Evolutionary conservation across 2,113 vertebrate species (phyloP).

Genomic region (Eublepharis macularius): DNA sequence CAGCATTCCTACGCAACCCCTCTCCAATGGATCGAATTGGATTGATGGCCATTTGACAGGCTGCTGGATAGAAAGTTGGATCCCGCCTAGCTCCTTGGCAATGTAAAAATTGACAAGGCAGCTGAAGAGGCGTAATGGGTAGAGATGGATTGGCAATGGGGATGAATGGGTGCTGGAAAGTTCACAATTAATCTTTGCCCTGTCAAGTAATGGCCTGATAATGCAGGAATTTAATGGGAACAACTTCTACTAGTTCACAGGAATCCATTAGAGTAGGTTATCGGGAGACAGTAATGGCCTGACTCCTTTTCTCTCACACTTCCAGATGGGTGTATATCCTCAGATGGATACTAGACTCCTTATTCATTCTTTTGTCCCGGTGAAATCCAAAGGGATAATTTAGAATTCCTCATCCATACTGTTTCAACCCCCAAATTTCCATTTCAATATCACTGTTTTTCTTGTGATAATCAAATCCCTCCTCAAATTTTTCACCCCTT

Average conservation of each 20-base stretch:
- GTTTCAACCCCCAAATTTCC: too few relatives aligned
- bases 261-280: constrained; percentile 39
- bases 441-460: too few relatives aligned
- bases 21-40: constrained; percentile 49
- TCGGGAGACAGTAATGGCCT: background rate
- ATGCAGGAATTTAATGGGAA: constrained; percentile 68
- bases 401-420: too few relatives aligned
- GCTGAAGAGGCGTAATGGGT: constrained; percentile 59
- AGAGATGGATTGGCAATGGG: constrained; percentile 69
- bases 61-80: constrained; percentile 63
- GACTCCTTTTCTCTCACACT: background rate
- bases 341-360: background rate
- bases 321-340: background rate
- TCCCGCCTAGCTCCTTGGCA: constrained; percentile 62
- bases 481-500: too few relatives aligned
- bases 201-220: constrained; percentile 71
- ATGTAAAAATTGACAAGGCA: constrained; percentile 71
- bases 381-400: background rate
- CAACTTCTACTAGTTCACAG: constrained; percentile 52
- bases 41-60: constrained; percentile 63
- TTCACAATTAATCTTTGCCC: constrained; percentile 71
- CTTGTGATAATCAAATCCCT: too few relatives aligned
- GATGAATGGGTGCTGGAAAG: constrained; percentile 67
- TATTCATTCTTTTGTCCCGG: background rate
- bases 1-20: constrained; percentile 47